Evolutionary conservation across 2,888 invertebrate genomes (phyloP).

Genomic region (Ellobium chinense): DNA sequence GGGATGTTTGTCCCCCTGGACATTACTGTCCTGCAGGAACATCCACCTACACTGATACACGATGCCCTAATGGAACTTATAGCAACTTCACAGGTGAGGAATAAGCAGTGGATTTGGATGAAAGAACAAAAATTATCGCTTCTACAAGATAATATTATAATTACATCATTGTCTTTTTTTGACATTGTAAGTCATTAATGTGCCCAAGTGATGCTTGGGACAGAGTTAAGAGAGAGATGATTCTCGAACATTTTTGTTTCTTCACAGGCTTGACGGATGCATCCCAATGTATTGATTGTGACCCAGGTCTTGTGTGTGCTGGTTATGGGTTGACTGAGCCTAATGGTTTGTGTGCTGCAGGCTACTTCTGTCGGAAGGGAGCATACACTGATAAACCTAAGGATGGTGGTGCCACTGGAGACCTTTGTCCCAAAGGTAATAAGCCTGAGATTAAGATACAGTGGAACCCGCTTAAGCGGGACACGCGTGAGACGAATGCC

Average conservation of each 20-base stretch:
- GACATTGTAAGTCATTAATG: no score
- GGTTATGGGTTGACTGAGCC: conserved; percentile 70
- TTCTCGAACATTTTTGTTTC: no score
- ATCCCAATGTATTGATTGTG: conserved; percentile 71
- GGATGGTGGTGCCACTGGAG: conserved; percentile 76
- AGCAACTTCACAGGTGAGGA: conserved; percentile 63
- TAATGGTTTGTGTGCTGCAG: conserved; percentile 71
- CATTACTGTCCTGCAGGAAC: conserved; percentile 74
- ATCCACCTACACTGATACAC: conserved; percentile 60
- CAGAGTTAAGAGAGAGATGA: no score
- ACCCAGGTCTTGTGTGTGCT: conserved; percentile 72
- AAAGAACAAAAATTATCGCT: neutral
- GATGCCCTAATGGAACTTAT: conserved; percentile 76
- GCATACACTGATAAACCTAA: conserved; percentile 70
- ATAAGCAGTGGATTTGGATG: no score
- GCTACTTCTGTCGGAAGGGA: conserved; percentile 72
- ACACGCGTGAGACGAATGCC: no score
- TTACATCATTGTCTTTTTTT: neutral
- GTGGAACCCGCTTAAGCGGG: no score
- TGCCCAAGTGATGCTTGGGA: no score
- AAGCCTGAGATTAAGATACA: no score
- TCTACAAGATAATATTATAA: neutral
- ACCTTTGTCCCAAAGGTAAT: conserved; percentile 70
- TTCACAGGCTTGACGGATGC: conserved; percentile 58
- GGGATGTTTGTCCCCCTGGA: conserved; percentile 73